Percentiles rank a stretch among this genome's conserved stretches.
Evolutionary conservation across 2,797 vertebrate genomes (phyloP).

Genomic region (Oreortyx pictus): DNA sequence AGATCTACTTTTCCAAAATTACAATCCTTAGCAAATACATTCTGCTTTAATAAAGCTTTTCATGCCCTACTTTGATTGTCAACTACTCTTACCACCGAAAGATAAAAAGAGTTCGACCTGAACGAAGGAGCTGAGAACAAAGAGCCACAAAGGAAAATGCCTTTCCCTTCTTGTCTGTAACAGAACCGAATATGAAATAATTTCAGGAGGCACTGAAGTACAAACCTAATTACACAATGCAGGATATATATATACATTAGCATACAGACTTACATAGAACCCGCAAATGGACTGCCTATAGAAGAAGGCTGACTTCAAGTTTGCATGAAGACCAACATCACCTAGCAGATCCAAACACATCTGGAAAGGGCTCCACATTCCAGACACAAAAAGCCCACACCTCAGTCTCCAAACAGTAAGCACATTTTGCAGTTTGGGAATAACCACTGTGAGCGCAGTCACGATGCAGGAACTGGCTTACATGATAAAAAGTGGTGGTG

Average conservation of each 20-base stretch:
- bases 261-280: not conserved
- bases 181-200: not conserved
- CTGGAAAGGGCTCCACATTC: fast-evolving
- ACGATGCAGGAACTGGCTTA: not conserved
- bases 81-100: not conserved
- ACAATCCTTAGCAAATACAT: not conserved
- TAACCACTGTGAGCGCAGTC: not conserved
- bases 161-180: not conserved
- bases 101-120: not conserved
- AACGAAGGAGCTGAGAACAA: conserved; percentile 18
- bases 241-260: not conserved
- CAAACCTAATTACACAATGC: not conserved
- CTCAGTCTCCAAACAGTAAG: not conserved
- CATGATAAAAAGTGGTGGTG: not conserved
- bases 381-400: not conserved
- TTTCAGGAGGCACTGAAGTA: not conserved
- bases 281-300: not conserved
- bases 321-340: not conserved
- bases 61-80: not conserved
- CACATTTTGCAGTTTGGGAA: not conserved
- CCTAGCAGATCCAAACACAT: fast-evolving
- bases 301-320: not conserved
- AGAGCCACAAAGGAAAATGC: not conserved
- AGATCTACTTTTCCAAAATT: not conserved
- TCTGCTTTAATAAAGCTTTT: not conserved